Conservation (phyloP, 2,113 vertebrate genomes). For the Podilymbus podiceps region DNA sequence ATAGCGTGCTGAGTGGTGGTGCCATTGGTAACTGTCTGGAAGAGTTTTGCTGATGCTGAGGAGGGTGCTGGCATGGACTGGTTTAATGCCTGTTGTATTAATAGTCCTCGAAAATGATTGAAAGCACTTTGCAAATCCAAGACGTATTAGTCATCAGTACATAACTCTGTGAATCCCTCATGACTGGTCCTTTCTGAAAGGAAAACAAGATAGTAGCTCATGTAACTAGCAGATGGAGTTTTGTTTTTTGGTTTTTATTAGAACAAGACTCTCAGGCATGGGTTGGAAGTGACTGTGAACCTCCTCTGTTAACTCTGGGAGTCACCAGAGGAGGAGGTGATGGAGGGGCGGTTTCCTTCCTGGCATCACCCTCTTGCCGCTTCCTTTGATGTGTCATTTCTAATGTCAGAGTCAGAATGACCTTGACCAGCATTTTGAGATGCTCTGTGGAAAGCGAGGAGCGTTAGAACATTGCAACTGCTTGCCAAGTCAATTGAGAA, state of each 20-base stretch:
- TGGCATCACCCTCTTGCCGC: not conserved
- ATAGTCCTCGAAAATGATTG: not conserved
- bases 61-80: not conserved
- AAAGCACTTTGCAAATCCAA: not conserved
- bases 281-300: not conserved
- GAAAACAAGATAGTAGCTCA: not conserved
- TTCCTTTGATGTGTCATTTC: not conserved
- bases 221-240: not conserved
- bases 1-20: not conserved
- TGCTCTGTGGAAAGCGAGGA: not conserved
- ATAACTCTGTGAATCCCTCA: not conserved
- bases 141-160: not conserved
- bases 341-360: not conserved
- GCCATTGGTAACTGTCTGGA: not conserved
- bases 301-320: not conserved
- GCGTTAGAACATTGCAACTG: accelerated
- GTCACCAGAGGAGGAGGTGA: too few species aligned
- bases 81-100: not conserved
- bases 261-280: not conserved
- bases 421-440: not conserved
- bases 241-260: not conserved
- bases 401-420: not conserved
- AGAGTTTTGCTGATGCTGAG: not conserved
- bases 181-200: not conserved
- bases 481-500: not conserved